Percentiles rank a stretch among this genome's conserved stretches.
These are phyloP conservation scores for Sweltsa coloradensis DNA, from an alignment of 1,140 invertebrate species.

Conservation along the genomic window DNA sequence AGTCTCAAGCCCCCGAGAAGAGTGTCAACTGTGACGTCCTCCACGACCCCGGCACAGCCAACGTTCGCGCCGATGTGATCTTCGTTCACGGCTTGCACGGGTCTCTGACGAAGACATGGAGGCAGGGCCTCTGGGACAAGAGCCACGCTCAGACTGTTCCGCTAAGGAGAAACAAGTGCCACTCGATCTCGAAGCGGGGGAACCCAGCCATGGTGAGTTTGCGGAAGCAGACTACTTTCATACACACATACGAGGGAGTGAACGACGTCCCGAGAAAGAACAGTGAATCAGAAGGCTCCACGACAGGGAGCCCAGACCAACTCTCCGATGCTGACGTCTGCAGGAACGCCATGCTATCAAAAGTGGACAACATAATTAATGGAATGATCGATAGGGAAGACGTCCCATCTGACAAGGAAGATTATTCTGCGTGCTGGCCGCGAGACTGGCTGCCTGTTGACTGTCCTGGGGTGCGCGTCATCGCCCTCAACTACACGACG, in stretches of 20 bases:
- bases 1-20: slow-evolving; percentile 15
- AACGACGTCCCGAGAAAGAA: too few relatives aligned
- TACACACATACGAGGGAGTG: too few relatives aligned
- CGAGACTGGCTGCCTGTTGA: slow-evolving; percentile 52
- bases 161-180: slow-evolving; percentile 27
- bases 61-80: slow-evolving; percentile 35
- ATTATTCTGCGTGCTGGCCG: slow-evolving; percentile 50
- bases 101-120: slow-evolving; percentile 41
- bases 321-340: too few relatives aligned
- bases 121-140: slow-evolving; percentile 36
- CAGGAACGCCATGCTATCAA: too few relatives aligned
- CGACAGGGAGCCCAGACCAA: too few relatives aligned
- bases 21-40: slow-evolving; percentile 31
- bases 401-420: slow-evolving; percentile 15
- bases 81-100: slow-evolving; percentile 46
- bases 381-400: too few relatives aligned
- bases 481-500: slow-evolving; percentile 57
- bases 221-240: too few relatives aligned
- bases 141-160: not conserved
- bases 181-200: slow-evolving; percentile 18
- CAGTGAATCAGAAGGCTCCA: too few relatives aligned
- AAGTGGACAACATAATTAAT: too few relatives aligned
- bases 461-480: slow-evolving; percentile 48
- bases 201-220: slow-evolving; percentile 3
- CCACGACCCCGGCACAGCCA: slow-evolving; percentile 25